phyloP scores from a whole-genome alignment of 2,113 vertebrate genomes.

The Acanthochromis polyacanthus region DNA sequence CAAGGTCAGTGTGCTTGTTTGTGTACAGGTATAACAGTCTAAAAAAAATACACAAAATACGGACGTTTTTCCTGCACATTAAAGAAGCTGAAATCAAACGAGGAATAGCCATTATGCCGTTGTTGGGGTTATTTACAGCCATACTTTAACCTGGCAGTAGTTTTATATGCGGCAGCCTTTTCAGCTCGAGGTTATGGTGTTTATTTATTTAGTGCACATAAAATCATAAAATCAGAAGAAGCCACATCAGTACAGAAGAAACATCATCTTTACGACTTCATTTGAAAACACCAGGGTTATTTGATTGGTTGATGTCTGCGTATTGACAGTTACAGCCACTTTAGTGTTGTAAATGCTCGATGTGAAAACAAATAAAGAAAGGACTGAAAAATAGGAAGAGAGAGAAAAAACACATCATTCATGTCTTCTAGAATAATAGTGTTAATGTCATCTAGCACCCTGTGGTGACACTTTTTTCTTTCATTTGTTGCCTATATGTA shows the following conservation, averaged over 20 bases:
- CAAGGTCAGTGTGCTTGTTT: constrained; percentile 88
- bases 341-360: background rate
- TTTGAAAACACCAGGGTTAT: constrained; percentile 7
- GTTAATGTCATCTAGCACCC: too few relatives aligned
- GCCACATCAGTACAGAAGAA: constrained; percentile 3
- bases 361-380: constrained; percentile 5
- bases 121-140: constrained; percentile 30
- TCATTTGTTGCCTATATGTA: background rate
- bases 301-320: constrained; percentile 5
- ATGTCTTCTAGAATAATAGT: too few relatives aligned
- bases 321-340: background rate
- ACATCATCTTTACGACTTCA: constrained; percentile 13
- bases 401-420: background rate
- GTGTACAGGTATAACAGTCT: background rate
- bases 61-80: background rate
- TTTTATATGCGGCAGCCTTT: constrained; percentile 32
- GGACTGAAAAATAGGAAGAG: too few relatives aligned
- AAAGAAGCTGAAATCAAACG: constrained; percentile 12
- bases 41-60: background rate
- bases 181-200: constrained; percentile 9
- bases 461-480: background rate
- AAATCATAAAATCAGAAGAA: constrained; percentile 14
- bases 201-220: constrained; percentile 23
- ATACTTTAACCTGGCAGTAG: constrained; percentile 27
- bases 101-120: background rate